Percentiles rank a stretch among this genome's conserved stretches.
Conservation (phyloP, 2,113 vertebrate species). For the Lepus timidus region DNA sequence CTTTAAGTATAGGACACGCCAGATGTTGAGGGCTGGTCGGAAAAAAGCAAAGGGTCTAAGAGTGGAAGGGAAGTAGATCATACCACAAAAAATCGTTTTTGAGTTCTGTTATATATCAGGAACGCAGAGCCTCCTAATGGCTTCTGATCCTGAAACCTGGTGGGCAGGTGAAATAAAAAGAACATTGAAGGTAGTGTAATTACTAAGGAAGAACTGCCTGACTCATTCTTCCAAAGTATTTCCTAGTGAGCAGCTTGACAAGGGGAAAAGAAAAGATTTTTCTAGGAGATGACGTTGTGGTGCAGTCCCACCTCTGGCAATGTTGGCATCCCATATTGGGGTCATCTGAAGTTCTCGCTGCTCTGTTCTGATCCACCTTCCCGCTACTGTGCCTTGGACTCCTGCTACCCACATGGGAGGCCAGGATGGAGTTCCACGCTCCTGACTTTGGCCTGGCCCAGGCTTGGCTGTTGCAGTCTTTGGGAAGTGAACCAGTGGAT, state of each 20-base stretch:
- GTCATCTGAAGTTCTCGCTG: too few species aligned
- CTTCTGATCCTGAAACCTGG: conserved; percentile 68
- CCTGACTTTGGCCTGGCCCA: too few species aligned
- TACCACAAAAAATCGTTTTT: conserved; percentile 67
- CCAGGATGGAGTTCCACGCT: too few species aligned
- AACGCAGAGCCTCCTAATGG: conserved; percentile 60
- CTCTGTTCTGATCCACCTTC: too few species aligned
- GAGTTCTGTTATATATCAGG: fast-evolving
- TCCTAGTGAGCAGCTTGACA: background rate
- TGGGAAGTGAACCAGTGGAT: too few species aligned
- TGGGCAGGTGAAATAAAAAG: conserved; percentile 39
- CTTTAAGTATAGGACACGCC: conserved; percentile 28
- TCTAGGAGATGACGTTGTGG: too few species aligned
- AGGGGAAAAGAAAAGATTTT: background rate
- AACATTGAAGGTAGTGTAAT: background rate
- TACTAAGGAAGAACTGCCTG: background rate
- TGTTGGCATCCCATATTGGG: too few species aligned
- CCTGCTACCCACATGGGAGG: too few species aligned
- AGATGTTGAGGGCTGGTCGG: background rate
- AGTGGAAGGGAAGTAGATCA: background rate
- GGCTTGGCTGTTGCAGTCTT: too few species aligned
- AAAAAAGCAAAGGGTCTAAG: background rate
- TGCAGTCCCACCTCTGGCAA: too few species aligned
- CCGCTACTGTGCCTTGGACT: too few species aligned
- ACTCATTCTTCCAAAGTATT: background rate